phyloP scores from a whole-genome alignment of 1,140 invertebrate species.

The Brachionus calyciflorus region DNA sequence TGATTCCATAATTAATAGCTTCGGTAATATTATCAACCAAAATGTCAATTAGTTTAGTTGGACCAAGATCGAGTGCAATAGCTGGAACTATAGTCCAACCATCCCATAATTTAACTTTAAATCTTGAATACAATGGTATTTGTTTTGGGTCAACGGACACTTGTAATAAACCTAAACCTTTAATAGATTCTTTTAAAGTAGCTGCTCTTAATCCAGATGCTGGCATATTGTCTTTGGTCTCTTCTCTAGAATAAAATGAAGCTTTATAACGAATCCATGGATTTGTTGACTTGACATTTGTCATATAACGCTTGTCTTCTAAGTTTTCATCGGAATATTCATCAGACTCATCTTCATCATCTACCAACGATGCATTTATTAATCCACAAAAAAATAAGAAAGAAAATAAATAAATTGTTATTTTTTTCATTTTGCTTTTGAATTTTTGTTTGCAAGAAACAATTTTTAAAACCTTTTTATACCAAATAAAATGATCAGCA shows the following conservation, averaged over 20 bases:
- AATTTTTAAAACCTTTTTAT: no score
- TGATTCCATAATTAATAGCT: conserved; percentile 18
- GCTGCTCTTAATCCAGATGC: not conserved
- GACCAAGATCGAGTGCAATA: conserved; percentile 9
- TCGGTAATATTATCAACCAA: not conserved
- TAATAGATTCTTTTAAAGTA: not conserved
- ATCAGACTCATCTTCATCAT: not conserved
- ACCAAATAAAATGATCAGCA: no score
- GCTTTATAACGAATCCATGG: not conserved
- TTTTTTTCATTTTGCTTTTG: no score
- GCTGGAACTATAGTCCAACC: conserved; percentile 8
- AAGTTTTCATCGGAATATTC: not conserved
- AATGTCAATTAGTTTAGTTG: not conserved
- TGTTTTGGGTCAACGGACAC: not conserved
- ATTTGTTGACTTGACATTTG: not conserved
- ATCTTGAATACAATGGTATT: not conserved
- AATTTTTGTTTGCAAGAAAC: no score
- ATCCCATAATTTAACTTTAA: conserved; percentile 26
- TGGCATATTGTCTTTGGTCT: not conserved
- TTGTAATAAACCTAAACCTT: not conserved
- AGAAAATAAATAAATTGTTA: no score
- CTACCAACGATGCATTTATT: no score
- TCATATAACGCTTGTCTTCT: not conserved
- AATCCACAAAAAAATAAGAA: no score
- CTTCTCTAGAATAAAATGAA: conserved; percentile 13